Conservation (phyloP, 2,113 vertebrate species). For the Halcyon senegalensis region DNA sequence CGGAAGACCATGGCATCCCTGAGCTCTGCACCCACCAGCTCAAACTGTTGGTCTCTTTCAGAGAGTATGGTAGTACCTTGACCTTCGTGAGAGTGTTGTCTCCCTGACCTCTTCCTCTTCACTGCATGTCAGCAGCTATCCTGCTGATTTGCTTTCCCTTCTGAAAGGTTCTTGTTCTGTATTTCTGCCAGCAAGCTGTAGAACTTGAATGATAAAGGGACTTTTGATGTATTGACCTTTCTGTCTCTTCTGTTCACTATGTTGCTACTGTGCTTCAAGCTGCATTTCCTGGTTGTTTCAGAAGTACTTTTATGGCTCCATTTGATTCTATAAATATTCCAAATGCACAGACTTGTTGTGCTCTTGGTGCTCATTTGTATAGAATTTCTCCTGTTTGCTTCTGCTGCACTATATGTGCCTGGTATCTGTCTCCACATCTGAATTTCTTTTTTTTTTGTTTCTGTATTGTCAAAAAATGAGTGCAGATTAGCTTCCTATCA, state of each 20-base stretch:
- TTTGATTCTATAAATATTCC: not conserved
- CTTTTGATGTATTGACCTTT: conserved; percentile 21
- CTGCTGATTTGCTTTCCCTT: not conserved
- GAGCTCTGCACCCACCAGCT: too few species aligned
- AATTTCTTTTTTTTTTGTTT: not conserved
- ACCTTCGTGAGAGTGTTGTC: not conserved
- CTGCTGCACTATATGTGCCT: not conserved
- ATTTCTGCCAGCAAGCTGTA: not conserved
- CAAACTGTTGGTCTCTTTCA: not conserved
- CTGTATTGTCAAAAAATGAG: not conserved
- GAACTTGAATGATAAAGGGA: not conserved
- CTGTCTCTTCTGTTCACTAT: not conserved
- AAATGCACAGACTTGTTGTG: not conserved
- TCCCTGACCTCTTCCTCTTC: not conserved
- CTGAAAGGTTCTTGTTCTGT: not conserved
- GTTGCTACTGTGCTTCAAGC: not conserved
- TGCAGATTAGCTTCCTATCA: not conserved
- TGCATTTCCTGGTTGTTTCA: not conserved
- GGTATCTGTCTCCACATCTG: not conserved
- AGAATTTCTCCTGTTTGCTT: not conserved
- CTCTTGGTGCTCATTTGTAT: not conserved
- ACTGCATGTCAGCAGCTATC: not conserved
- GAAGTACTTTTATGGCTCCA: not conserved
- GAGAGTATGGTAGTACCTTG: not conserved
- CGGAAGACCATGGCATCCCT: not conserved